Evolutionary conservation across 2,888 invertebrate species (phyloP).

Genomic region (Calliopum simillimum): DNA sequence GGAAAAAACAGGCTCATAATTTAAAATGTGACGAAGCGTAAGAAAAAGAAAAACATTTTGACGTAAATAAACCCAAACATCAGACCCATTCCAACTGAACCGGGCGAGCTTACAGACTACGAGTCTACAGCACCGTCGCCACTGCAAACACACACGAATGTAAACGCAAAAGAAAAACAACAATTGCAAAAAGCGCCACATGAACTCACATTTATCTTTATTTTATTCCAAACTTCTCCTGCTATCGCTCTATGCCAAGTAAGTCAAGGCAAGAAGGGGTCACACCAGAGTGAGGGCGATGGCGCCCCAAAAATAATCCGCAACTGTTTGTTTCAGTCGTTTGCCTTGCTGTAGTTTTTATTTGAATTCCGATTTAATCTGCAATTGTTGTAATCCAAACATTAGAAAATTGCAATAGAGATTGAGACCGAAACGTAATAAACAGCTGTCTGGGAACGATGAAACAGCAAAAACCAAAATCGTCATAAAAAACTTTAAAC

Average conservation of each 20-base stretch:
- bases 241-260: neutral
- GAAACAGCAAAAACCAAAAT: slow-evolving; percentile 1
- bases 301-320: slow-evolving; percentile 6
- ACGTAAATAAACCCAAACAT: slow-evolving; percentile 48
- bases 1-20: slow-evolving; percentile 55
- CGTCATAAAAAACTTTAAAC: neutral
- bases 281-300: neutral
- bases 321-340: slow-evolving; percentile 1
- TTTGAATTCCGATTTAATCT: slow-evolving; percentile 15
- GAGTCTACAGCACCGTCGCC: too few relatives aligned
- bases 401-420: slow-evolving; percentile 15
- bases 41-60: slow-evolving; percentile 31
- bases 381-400: slow-evolving; percentile 17
- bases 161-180: slow-evolving; percentile 20
- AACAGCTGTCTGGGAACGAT: slow-evolving; percentile 12
- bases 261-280: neutral
- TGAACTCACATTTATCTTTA: slow-evolving; percentile 62
- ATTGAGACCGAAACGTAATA: slow-evolving; percentile 1
- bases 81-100: slow-evolving; percentile 1
- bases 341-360: slow-evolving; percentile 19
- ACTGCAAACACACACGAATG: neutral
- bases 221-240: slow-evolving; percentile 51
- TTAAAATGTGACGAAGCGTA: slow-evolving; percentile 60
- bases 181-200: slow-evolving; percentile 40
- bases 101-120: too few relatives aligned